phyloP scores from a whole-genome alignment of 2,888 invertebrate species.

The Cephus pygmeus region DNA sequence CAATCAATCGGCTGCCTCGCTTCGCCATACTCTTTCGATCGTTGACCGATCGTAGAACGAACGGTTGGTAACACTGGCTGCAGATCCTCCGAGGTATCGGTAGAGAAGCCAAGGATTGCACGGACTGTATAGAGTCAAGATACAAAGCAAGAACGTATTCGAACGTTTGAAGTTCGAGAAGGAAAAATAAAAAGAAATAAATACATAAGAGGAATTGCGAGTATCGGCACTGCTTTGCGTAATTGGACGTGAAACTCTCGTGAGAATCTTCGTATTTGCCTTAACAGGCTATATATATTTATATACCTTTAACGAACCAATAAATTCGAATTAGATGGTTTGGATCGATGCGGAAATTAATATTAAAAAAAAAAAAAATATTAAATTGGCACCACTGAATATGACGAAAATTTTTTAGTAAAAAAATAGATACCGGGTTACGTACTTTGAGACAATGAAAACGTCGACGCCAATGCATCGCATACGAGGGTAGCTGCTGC shows the following conservation, averaged over 20 bases:
- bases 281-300: too few relatives aligned
- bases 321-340: too few relatives aligned
- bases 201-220: neutral
- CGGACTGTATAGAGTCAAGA: neutral
- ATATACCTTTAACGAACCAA: too few relatives aligned
- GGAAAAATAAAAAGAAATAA: neutral
- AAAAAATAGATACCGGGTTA: constrained; percentile 16
- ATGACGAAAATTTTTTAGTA: constrained; percentile 1
- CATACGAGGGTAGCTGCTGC: neutral
- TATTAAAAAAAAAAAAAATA: too few relatives aligned
- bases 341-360: too few relatives aligned
- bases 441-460: constrained; percentile 33
- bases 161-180: neutral
- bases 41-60: constrained; percentile 4
- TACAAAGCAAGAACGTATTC: neutral
- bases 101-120: neutral
- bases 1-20: constrained; percentile 25
- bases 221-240: constrained; percentile 6
- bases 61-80: neutral
- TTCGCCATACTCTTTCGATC: neutral
- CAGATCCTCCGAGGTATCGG: too few relatives aligned
- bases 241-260: constrained; percentile 4
- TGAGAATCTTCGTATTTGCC: neutral
- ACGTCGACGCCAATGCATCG: constrained; percentile 50
- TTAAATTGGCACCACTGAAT: too few relatives aligned